These are phyloP conservation scores for Myiotriccus ornatus DNA, from an alignment of 2,797 vertebrate species.

Conservation along the genomic window DNA sequence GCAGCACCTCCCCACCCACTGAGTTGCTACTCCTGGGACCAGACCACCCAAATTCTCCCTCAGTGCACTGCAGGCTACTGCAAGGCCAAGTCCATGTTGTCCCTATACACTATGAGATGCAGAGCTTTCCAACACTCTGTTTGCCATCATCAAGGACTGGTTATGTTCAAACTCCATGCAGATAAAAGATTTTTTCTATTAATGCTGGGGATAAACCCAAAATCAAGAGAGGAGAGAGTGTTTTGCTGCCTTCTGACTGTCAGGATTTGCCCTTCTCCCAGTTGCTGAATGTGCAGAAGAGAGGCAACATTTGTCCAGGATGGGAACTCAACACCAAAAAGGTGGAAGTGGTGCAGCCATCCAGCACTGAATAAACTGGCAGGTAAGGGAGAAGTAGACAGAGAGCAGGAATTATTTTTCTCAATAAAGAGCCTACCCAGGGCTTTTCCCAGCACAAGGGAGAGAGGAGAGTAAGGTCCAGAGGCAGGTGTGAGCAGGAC, in stretches of 20 bases:
- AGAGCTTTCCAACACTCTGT: neutral
- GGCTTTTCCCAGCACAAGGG: neutral
- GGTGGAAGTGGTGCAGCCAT: neutral
- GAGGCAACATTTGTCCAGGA: neutral
- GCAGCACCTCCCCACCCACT: neutral
- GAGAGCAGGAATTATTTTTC: neutral
- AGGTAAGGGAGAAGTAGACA: neutral
- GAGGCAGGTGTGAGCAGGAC: neutral
- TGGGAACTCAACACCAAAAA: neutral
- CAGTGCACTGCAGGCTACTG: neutral
- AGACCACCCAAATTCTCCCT: constrained; percentile 26
- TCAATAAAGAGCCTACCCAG: neutral
- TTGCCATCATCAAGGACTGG: neutral
- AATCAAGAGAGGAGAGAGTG: neutral
- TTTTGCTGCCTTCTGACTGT: neutral
- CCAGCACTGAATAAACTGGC: neutral
- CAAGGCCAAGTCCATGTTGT: neutral
- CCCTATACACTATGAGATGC: accelerated
- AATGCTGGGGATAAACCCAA: neutral
- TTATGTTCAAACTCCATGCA: neutral
- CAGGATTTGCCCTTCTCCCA: neutral
- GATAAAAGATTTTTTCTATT: neutral
- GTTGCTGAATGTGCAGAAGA: neutral
- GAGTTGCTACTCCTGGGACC: neutral
- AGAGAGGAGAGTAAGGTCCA: neutral